Base-by-base conservation (phyloP, 1,140 invertebrate species). In the Drosophila parvula region DNA sequence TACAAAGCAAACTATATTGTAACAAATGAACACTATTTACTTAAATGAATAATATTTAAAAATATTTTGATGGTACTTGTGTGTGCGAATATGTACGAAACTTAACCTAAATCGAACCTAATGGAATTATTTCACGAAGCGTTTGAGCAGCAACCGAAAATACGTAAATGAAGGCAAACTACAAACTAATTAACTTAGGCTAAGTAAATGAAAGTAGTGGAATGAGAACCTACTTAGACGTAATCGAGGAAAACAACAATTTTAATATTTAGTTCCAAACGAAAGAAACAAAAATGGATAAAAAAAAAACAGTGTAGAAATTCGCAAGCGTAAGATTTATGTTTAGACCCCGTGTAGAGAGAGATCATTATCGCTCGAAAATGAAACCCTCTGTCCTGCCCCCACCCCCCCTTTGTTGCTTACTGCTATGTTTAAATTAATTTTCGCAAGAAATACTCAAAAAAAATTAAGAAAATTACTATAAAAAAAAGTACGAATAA, bases 391-490 rank as follows among this genome's bases (percentile, higher is more conserved):
- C 40, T 44, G 18, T 40, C 44, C 63, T 50, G 34, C 41, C 50
- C 53, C 58, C 51, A 28, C 83, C 41, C 50, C 53, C 58, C 51
- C 47, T 89, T 89, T 89, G 83, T 86, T 86, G 82, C 79, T 89
- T 89, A 88, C 79, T 79, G 84, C 84, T 86, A 86, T 77, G 73
- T 83, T 88, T 77, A 83, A 79, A 86, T 86, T 83, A 79, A 83
- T 88, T 74, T 57, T 60, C 60, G 45, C 74, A 56, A 63, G 48
- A 69, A 86, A 79, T 86, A 82, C 65, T 82, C 75, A 73, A 47
- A 78, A 22, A 22, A 53, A 62, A 62, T 47, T 53, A 64, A 78
- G 16, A 36, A 5, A 12, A 59, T 63, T 65, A 55, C 27, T 34
- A 64, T 56, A 58, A 61, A 81, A 85, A 69, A 69, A 51, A 58